phyloP scores from a whole-genome alignment of 2,113 vertebrate genomes.

The Bufo gargarizans region DNA sequence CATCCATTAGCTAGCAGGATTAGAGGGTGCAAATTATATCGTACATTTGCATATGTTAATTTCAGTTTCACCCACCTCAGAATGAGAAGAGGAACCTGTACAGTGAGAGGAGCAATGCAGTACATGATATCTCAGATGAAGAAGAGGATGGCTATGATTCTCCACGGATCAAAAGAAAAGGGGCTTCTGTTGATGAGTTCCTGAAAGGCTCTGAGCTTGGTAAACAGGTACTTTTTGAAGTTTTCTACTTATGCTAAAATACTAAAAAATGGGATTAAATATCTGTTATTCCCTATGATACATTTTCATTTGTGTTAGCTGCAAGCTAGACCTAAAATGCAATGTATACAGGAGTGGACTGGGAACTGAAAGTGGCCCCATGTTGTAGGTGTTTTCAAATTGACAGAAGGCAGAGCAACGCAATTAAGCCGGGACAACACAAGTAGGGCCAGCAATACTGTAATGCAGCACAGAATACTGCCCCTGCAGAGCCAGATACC shows the following conservation, averaged over 20 bases:
- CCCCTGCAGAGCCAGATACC: too few relatives aligned
- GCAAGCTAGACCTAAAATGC: too few relatives aligned
- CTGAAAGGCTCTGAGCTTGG: slow-evolving; percentile 91
- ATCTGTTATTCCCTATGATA: too few relatives aligned
- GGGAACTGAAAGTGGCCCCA: too few relatives aligned
- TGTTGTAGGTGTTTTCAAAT: too few relatives aligned
- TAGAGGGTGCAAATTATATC: background rate
- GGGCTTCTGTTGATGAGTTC: slow-evolving; percentile 93
- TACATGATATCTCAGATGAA: slow-evolving; percentile 87
- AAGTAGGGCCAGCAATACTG: too few relatives aligned
- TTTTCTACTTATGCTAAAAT: background rate
- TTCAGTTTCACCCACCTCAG: slow-evolving; percentile 65
- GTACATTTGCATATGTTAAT: background rate
- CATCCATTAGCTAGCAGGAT: background rate
- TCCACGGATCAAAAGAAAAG: slow-evolving; percentile 79
- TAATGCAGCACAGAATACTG: too few relatives aligned
- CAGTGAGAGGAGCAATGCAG: slow-evolving; percentile 75
- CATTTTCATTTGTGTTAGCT: too few relatives aligned
- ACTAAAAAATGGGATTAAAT: too few relatives aligned
- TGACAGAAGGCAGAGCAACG: too few relatives aligned
- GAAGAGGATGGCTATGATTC: slow-evolving; percentile 90
- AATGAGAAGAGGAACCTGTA: slow-evolving; percentile 90
- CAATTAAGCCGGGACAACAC: too few relatives aligned
- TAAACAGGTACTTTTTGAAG: slow-evolving; percentile 79
- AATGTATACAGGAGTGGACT: too few relatives aligned